phyloP scores from a whole-genome alignment of 1,140 invertebrate genomes.

The Himalopsyche phryganea region DNA sequence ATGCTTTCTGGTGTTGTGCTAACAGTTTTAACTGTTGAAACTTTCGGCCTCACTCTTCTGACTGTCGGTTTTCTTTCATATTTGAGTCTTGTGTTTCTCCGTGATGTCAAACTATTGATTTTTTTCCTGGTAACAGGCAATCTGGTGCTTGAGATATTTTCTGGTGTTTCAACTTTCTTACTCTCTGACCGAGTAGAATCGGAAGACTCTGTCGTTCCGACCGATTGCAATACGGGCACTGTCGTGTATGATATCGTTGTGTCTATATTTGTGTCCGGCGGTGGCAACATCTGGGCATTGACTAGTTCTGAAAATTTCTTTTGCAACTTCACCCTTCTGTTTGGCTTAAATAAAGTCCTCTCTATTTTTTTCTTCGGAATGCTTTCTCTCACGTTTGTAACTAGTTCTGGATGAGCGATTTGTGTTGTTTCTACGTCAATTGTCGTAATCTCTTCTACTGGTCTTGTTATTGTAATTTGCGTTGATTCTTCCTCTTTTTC shows the following conservation, averaged over 20 bases:
- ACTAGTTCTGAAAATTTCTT: slow-evolving; percentile 37
- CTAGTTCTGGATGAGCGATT: slow-evolving; percentile 1
- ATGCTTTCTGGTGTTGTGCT: slow-evolving; percentile 27
- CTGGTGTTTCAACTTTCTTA: slow-evolving; percentile 37
- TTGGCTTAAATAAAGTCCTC: slow-evolving; percentile 10
- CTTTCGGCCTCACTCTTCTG: slow-evolving; percentile 34
- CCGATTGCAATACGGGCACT: neutral
- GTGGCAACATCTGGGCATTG: slow-evolving; percentile 38
- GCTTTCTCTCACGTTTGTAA: neutral
- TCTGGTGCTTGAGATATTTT: slow-evolving; percentile 43
- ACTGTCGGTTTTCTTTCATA: slow-evolving; percentile 37
- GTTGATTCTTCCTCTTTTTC: neutral
- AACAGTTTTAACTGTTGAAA: slow-evolving; percentile 16
- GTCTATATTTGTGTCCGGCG: slow-evolving; percentile 29
- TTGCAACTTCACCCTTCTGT: slow-evolving; percentile 26
- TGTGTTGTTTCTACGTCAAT: slow-evolving; percentile 5
- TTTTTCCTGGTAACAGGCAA: slow-evolving; percentile 37
- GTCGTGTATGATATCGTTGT: slow-evolving; percentile 34
- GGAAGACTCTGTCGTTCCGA: neutral
- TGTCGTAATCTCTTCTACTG: slow-evolving; percentile 19
- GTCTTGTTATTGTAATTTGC: slow-evolving; percentile 17
- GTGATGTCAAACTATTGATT: slow-evolving; percentile 4
- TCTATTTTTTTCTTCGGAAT: neutral
- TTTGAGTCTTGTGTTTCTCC: slow-evolving; percentile 10
- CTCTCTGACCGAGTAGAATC: slow-evolving; percentile 26